Evolutionary conservation across 2,797 vertebrate species (phyloP), one percentile per base, ranked within the genome.

Genomic region (Amphiprion clarkii): DNA sequence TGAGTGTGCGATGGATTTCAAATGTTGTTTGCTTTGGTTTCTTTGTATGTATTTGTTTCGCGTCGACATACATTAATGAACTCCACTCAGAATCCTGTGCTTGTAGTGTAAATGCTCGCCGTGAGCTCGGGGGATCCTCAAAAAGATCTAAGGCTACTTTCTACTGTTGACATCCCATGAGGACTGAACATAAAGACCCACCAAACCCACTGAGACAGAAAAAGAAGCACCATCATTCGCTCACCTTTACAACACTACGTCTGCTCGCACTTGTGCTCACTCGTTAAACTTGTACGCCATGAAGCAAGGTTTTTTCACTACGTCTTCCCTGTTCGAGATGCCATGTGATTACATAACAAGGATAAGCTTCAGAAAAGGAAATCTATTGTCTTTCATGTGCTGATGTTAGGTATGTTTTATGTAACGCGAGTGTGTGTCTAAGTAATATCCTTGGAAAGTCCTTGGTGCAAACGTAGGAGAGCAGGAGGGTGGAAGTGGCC

Each of bases 381-480:
- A 63, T 56, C 13, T 13, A 13, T 23, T 49, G 21, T 53, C 49
- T 64, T 68, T 66, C 11, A 68, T 65, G 33, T 39, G 19, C 23
- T 14, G 14, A 61, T 21, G 31, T 60, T 53, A 44, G 51, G 21
- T 40, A 54, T 39, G 12, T 44, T 85, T 79, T 40, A 57, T 67
- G 33, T 31, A 44, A 33, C 42, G 19, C 17, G 29, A 60, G 51
- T 21, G 44, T 46, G 58, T 63, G 23, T 77, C 61, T 44, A 31
- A 36, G 64, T 55, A 23, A 62, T 73, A 79, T 75, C 77, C 63
- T 82, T 73, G 74, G 36, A 70, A 89, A 76, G 81, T 76, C 87
- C 67, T 86, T 76, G 68, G 56, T 44, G 75, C 1, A 6, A 39
- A 53, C 61, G 66, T 23, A 12, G 21, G 40, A 83, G 53, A 73